A percentile compares a stretch with the other conserved stretches of the same genome.
Evolutionary conservation across 92 coral and sea anemone genomes (phyloP).

Genomic region (Epizoanthus stellaris): DNA sequence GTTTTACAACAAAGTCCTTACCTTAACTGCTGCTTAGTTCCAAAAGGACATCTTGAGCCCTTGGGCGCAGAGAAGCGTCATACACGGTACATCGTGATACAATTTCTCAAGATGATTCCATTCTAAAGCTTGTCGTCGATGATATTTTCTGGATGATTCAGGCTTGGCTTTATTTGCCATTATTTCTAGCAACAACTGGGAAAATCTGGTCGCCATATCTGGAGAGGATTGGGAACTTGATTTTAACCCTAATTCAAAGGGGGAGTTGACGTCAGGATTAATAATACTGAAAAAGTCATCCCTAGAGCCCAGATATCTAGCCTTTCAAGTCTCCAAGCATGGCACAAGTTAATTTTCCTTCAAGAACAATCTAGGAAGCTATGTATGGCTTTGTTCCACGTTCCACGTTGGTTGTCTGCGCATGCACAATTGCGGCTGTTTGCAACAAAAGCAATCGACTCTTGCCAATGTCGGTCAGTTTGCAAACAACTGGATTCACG

Average conservation of each 20-base stretch:
- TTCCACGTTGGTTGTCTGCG: conserved; percentile 21
- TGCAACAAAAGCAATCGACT: conserved; percentile 36
- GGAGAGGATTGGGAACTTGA: neutral
- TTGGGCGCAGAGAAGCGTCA: neutral
- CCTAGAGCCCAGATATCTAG: conserved; percentile 43
- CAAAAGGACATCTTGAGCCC: neutral
- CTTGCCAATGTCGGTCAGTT: conserved; percentile 61
- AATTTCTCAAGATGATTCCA: neutral
- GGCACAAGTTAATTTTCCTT: neutral
- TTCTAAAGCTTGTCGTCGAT: neutral
- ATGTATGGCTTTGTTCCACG: conserved; percentile 26
- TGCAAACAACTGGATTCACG: conserved; percentile 40
- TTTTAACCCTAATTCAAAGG: conserved; percentile 26
- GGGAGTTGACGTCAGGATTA: conserved; percentile 16
- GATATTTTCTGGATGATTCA: neutral
- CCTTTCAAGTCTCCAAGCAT: conserved; percentile 20
- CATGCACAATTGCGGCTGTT: conserved; percentile 20
- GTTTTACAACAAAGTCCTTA: neutral
- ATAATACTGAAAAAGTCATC: conserved; percentile 7
- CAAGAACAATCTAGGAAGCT: conserved; percentile 19
- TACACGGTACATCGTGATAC: neutral
- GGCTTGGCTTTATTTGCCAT: conserved; percentile 6
- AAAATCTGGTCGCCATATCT: neutral
- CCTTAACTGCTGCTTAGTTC: too few species aligned
- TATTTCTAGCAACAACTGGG: neutral